Conservation (phyloP, 2,888 invertebrate species). For the Cataglyphis livida region DNA sequence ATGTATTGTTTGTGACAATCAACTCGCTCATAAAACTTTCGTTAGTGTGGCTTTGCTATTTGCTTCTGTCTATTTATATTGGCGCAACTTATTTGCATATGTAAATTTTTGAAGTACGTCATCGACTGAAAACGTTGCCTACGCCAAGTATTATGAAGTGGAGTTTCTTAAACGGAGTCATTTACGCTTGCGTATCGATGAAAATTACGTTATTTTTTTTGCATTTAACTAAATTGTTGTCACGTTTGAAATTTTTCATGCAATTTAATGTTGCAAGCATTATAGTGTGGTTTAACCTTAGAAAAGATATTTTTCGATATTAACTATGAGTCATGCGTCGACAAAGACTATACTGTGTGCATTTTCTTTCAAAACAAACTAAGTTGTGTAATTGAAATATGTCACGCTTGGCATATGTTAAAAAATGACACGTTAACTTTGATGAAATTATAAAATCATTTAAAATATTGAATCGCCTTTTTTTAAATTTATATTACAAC, state of each 20-base stretch:
- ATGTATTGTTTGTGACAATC: conserved; percentile 26
- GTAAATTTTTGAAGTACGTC: conserved; percentile 47
- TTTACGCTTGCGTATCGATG: conserved; percentile 1
- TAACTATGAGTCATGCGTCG: not conserved
- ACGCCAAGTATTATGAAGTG: conserved; percentile 8
- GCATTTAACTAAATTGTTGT: conserved; percentile 13
- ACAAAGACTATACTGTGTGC: not conserved
- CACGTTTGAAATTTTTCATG: not conserved
- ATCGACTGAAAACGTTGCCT: conserved; percentile 42
- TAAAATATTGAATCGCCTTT: not conserved
- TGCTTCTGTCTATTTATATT: conserved; percentile 52
- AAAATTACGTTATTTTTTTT: not conserved
- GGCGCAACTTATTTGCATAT: conserved; percentile 56
- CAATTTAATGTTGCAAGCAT: not conserved
- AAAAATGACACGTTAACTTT: not conserved
- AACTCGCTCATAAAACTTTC: conserved; percentile 50
- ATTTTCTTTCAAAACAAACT: not conserved
- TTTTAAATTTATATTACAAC: not conserved
- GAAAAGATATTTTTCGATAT: not conserved
- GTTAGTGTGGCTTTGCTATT: conserved; percentile 55
- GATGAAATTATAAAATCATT: not conserved
- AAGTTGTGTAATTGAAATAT: conserved; percentile 18
- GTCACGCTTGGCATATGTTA: not conserved
- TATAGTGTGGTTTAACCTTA: conserved; percentile 8
- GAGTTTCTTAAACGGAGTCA: conserved; percentile 38